These are phyloP conservation scores for Micropterix aruncella DNA, from an alignment of 2,888 invertebrate genomes.

Conservation along the genomic window DNA sequence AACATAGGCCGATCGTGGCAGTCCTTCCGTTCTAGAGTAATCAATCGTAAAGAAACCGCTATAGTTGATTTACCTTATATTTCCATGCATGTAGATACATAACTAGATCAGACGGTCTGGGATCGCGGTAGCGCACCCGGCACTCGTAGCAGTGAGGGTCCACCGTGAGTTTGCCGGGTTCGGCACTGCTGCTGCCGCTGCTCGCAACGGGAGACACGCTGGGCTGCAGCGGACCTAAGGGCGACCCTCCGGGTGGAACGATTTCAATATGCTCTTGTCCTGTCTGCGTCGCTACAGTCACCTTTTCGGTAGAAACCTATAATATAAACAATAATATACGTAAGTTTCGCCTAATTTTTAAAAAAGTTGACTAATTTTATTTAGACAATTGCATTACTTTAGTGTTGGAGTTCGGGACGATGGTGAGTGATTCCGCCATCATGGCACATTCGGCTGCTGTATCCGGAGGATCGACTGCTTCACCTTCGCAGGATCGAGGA, in stretches of 20 bases:
- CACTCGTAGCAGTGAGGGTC: slow-evolving; percentile 90
- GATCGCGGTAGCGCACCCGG: slow-evolving; percentile 82
- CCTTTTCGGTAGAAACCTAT: no score
- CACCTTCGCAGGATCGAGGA: not conserved
- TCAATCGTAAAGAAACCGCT: no score
- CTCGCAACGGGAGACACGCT: slow-evolving; percentile 11
- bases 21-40: no score
- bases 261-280: slow-evolving; percentile 63
- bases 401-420: not conserved
- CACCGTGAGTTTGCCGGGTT: slow-evolving; percentile 41
- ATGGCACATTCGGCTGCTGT: not conserved
- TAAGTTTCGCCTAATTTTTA: no score
- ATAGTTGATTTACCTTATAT: no score
- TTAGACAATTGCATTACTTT: no score
- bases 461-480: not conserved
- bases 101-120: slow-evolving; percentile 79
- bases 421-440: not conserved
- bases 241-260: slow-evolving; percentile 14
- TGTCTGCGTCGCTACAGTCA: slow-evolving; percentile 78
- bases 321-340: no score
- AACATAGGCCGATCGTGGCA: no score
- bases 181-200: slow-evolving; percentile 11
- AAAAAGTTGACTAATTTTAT: no score
- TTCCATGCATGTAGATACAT: slow-evolving; percentile 96
- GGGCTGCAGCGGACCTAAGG: slow-evolving; percentile 6